These are phyloP conservation scores for Phycodurus eques DNA, from an alignment of 2,113 vertebrate species.

Conservation along the genomic window DNA sequence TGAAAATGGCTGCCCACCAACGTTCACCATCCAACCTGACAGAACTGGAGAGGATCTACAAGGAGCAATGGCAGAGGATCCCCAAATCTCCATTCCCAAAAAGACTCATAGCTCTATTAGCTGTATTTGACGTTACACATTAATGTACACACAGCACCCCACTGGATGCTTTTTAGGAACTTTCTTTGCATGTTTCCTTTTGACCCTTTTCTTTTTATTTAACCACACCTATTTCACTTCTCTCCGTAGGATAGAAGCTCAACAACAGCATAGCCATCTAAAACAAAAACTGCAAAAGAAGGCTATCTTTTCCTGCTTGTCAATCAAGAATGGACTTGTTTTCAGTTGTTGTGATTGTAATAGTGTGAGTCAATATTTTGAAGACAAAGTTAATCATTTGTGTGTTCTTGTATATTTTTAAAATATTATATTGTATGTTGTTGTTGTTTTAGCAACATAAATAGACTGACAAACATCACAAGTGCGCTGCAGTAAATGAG, in stretches of 20 bases:
- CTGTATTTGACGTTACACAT: too few species aligned
- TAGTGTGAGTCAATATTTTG: background rate
- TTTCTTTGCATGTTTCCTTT: background rate
- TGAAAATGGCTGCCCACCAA: too few species aligned
- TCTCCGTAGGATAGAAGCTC: constrained; percentile 84
- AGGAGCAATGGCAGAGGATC: too few species aligned
- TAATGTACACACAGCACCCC: too few species aligned
- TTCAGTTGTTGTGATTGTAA: background rate
- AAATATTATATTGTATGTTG: too few species aligned
- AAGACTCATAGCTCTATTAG: too few species aligned
- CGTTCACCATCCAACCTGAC: too few species aligned
- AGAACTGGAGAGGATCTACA: too few species aligned
- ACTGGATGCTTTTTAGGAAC: background rate
- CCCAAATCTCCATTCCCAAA: too few species aligned
- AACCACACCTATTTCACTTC: constrained; percentile 41
- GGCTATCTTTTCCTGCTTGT: constrained; percentile 8
- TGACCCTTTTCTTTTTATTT: constrained; percentile 5
- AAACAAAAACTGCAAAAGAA: constrained; percentile 51
- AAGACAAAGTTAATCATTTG: background rate
- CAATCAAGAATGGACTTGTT: background rate
- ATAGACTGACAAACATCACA: background rate
- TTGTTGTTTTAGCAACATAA: too few species aligned
- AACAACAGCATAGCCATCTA: constrained; percentile 85
- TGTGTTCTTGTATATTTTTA: background rate
- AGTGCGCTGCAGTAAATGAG: background rate